Percentiles rank a stretch among this genome's conserved stretches.
Evolutionary conservation across 2,113 vertebrate species (phyloP).

Genomic region (Panurus biarmicus): DNA sequence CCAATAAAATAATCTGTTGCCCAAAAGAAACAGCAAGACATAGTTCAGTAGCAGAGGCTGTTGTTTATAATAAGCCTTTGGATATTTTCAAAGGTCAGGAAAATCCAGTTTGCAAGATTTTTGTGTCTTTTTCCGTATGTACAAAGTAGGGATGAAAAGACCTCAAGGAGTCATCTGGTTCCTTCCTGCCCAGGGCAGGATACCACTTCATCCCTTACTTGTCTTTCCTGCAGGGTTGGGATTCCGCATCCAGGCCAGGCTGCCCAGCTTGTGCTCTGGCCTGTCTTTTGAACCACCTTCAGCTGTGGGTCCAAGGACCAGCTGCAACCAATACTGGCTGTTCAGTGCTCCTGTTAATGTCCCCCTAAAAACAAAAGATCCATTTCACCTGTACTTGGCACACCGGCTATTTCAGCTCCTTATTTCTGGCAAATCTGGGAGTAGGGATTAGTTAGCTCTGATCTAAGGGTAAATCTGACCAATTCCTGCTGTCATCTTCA

Average conservation of each 20-base stretch:
- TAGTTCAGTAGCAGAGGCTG: background rate
- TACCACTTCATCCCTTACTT: background rate
- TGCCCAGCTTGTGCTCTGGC: background rate
- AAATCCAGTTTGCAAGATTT: background rate
- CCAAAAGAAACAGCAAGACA: background rate
- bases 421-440: background rate
- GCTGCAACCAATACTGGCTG: background rate
- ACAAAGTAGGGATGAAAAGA: background rate
- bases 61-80: background rate
- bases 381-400: background rate
- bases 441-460: background rate
- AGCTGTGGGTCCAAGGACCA: background rate
- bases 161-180: background rate
- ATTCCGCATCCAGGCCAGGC: background rate
- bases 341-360: background rate
- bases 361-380: background rate
- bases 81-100: background rate
- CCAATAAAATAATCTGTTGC: background rate
- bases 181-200: background rate
- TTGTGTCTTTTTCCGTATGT: background rate
- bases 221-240: background rate
- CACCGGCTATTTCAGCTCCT: background rate
- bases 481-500: background rate
- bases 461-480: background rate
- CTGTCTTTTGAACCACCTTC: background rate